A percentile compares a stretch with the other conserved stretches of the same genome.
Conservation (phyloP, 2,113 vertebrate species). For the Lethenteron camtschaticum region DNA sequence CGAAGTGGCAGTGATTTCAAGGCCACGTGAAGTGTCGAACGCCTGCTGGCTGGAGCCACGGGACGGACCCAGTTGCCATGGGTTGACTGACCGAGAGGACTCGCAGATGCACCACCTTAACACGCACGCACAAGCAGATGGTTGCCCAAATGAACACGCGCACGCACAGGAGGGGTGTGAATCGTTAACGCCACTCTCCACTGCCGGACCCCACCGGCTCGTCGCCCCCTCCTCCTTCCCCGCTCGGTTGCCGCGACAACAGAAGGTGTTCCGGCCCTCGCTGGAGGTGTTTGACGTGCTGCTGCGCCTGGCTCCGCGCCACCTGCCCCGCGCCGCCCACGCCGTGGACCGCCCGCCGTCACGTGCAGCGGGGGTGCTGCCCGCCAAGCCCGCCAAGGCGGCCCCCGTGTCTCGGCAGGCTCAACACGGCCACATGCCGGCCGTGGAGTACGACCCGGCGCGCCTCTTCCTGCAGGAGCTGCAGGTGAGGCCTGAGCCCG, state of each 20-base stretch:
- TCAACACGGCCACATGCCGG: conserved; percentile 24
- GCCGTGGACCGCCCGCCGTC: conserved; percentile 29
- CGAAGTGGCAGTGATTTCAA: too few species aligned
- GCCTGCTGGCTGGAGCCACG: too few species aligned
- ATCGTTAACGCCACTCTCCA: too few species aligned
- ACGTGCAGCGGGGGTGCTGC: conserved; percentile 23
- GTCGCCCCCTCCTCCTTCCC: too few species aligned
- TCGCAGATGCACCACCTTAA: too few species aligned
- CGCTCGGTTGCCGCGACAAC: neutral
- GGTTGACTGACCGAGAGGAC: too few species aligned
- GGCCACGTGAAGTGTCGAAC: too few species aligned
- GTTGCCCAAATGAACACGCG: too few species aligned
- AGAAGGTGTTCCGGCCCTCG: conserved; percentile 70
- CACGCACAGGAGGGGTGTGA: too few species aligned
- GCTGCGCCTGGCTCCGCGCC: conserved; percentile 47
- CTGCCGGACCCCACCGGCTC: too few species aligned
- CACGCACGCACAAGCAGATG: too few species aligned
- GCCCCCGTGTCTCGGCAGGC: conserved; percentile 10
- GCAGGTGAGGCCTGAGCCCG: conserved; percentile 28
- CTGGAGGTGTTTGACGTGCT: conserved; percentile 59
- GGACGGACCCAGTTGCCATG: too few species aligned
- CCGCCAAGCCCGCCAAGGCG: conserved; percentile 11
- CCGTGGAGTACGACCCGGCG: conserved; percentile 62
- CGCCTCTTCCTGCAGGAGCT: conserved; percentile 51
- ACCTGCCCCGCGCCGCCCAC: conserved; percentile 48